Percentiles rank a stretch among this genome's conserved stretches.
These are phyloP conservation scores for Florisuga fusca DNA, from an alignment of 2,797 vertebrate genomes.

Conservation along the genomic window DNA sequence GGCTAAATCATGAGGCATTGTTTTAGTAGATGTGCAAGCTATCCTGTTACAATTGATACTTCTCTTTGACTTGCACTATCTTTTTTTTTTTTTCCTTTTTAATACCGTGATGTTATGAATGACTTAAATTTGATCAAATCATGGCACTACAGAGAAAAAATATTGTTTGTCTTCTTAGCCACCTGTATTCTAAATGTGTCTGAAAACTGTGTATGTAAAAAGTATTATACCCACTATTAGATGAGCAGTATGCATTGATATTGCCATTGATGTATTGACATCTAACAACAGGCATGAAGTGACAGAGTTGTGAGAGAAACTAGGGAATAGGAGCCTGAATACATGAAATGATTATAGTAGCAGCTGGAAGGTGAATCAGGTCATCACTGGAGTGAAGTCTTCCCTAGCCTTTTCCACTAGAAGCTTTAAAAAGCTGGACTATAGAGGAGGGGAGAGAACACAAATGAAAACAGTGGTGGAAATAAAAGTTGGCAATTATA, in stretches of 20 bases:
- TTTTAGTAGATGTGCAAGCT: not conserved
- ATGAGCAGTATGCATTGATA: not conserved
- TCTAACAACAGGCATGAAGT: not conserved
- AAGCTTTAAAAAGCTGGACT: not conserved
- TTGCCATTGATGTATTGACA: not conserved
- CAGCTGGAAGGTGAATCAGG: not conserved
- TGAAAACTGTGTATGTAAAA: not conserved
- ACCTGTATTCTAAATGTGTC: not conserved
- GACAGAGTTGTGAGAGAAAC: not conserved
- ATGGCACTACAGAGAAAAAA: not conserved
- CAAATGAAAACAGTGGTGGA: not conserved
- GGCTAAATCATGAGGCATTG: not conserved
- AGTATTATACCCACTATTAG: not conserved
- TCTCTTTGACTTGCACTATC: not conserved
- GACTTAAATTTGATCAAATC: not conserved
- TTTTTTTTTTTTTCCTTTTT: conserved; percentile 4
- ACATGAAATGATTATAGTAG: not conserved
- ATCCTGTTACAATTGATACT: not conserved
- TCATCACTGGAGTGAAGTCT: not conserved
- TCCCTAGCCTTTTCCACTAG: not conserved
- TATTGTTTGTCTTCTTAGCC: not conserved
- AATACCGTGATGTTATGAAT: not conserved
- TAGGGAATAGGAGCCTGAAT: not conserved
- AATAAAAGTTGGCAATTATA: not conserved
- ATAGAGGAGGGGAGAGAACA: not conserved